Evolutionary conservation across 92 coral and sea anemone species (phyloP).

Genomic region (Palythoa caribaeorum): DNA sequence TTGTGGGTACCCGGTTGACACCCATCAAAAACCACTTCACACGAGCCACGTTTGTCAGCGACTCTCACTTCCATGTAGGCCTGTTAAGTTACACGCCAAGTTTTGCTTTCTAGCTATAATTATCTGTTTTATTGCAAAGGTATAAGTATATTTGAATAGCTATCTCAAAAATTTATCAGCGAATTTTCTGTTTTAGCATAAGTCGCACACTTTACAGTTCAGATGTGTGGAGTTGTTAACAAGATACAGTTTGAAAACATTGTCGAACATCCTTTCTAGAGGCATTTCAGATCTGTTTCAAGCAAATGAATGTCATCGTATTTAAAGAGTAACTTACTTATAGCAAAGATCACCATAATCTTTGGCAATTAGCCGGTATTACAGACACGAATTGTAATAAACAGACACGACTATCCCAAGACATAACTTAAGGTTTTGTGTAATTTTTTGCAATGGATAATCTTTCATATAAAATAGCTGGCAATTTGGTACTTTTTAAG

Average conservation of each 20-base stretch:
- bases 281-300: neutral
- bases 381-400: no score
- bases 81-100: neutral
- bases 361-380: neutral
- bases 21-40: neutral
- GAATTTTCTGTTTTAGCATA: neutral
- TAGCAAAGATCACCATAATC: neutral
- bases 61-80: neutral
- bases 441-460: neutral
- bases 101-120: neutral
- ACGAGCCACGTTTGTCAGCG: neutral
- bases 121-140: neutral
- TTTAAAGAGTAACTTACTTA: neutral
- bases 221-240: constrained; percentile 8
- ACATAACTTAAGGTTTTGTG: neutral
- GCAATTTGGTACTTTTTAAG: neutral
- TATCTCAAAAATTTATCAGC: neutral
- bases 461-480: neutral
- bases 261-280: neutral
- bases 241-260: neutral
- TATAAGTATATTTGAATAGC: neutral
- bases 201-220: neutral
- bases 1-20: neutral
- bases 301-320: neutral
- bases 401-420: neutral